Percentiles rank a stretch among this genome's conserved stretches.
Evolutionary conservation across 1,140 invertebrate genomes (phyloP).

Genomic region (Leptopilina boulardi): DNA sequence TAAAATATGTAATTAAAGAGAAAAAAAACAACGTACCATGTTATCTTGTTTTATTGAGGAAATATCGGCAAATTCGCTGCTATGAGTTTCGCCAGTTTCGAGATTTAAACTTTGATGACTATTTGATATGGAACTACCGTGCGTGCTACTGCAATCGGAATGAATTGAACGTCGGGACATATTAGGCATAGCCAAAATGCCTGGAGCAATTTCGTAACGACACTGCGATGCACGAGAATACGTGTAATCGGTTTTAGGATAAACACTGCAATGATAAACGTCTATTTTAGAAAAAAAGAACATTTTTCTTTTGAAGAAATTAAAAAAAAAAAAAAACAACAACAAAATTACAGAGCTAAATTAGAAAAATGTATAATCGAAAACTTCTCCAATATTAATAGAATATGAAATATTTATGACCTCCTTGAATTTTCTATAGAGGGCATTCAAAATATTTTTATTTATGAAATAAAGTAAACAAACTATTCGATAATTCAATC

Average conservation of each 20-base stretch:
- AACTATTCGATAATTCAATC: background rate
- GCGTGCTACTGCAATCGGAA: conserved; percentile 59
- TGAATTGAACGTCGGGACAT: conserved; percentile 84
- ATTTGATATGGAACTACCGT: conserved; percentile 55
- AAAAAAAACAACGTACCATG: conserved; percentile 46
- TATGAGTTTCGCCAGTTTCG: conserved; percentile 39
- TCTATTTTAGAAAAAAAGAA: background rate
- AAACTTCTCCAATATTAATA: background rate
- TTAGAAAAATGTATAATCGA: no score
- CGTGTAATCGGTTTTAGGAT: conserved; percentile 89
- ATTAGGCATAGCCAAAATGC: conserved; percentile 87
- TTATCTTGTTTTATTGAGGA: conserved; percentile 42
- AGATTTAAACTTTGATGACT: conserved; percentile 59
- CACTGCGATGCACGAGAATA: conserved; percentile 85
- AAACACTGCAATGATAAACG: conserved; percentile 73
- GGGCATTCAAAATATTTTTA: conserved; percentile 10
- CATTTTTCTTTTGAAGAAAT: background rate
- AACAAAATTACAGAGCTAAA: no score
- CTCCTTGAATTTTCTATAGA: conserved; percentile 3
- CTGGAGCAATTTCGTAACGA: conserved; percentile 85
- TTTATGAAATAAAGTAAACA: background rate
- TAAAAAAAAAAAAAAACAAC: no score
- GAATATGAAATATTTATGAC: background rate
- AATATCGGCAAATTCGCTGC: conserved; percentile 42
- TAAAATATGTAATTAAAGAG: background rate